Conservation (phyloP, 2,888 invertebrate species). For the Hydriomena furcata region DNA sequence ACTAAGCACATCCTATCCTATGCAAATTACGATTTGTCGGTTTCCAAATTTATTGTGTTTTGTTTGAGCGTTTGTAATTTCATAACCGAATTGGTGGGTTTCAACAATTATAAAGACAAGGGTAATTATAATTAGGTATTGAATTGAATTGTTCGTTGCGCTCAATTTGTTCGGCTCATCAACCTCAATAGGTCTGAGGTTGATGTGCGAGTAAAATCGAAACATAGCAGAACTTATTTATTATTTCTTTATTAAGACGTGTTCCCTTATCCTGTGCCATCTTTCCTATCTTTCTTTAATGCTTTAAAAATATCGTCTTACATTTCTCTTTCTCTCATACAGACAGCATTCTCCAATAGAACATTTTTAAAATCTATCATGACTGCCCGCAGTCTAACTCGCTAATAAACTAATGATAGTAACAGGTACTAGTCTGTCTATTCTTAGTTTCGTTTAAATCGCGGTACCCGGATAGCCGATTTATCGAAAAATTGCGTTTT, state of each 20-base stretch:
- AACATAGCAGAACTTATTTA: not conserved
- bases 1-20: conserved; percentile 14
- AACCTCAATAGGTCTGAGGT: conserved; percentile 2
- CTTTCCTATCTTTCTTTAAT: too few species aligned
- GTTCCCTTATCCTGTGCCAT: too few species aligned
- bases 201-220: conserved; percentile 8
- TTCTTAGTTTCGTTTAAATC: too few species aligned
- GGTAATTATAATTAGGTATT: conserved; percentile 19
- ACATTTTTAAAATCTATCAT: not conserved
- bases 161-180: conserved; percentile 17
- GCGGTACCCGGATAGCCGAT: too few species aligned
- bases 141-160: conserved; percentile 26
- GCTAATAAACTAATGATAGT: too few species aligned
- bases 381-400: too few species aligned
- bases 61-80: conserved; percentile 9
- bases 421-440: too few species aligned
- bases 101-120: conserved; percentile 8
- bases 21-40: conserved; percentile 14
- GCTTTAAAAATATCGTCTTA: not conserved
- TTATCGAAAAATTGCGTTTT: too few species aligned
- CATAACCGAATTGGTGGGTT: conserved; percentile 7
- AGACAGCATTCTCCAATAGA: not conserved
- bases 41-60: conserved; percentile 13
- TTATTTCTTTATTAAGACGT: too few species aligned
- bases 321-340: not conserved